These are phyloP conservation scores for Pempheris klunzingeri DNA, from an alignment of 2,797 vertebrate species.

Conservation along the genomic window DNA sequence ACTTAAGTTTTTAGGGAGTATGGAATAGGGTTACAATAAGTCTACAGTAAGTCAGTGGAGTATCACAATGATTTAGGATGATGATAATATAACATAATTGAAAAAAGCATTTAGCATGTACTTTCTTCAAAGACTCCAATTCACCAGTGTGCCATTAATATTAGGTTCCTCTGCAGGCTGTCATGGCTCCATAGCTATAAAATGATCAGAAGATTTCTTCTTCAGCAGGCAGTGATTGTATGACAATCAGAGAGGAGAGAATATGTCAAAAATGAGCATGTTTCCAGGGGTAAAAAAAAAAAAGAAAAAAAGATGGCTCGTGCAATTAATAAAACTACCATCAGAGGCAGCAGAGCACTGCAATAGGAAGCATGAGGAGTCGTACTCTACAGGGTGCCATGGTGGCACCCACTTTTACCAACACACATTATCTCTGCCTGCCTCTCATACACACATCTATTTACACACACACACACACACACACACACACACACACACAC, in stretches of 20 bases:
- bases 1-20: background rate
- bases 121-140: background rate
- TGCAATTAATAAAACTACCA: conserved; percentile 51
- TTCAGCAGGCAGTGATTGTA: conserved; percentile 5
- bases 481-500: background rate
- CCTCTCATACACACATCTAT: conserved; percentile 38
- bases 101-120: background rate
- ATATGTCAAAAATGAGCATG: background rate
- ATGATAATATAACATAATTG: background rate
- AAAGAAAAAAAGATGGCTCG: background rate
- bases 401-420: conserved; percentile 43
- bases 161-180: background rate
- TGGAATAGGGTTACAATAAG: background rate
- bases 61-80: background rate
- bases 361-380: background rate
- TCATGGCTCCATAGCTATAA: background rate
- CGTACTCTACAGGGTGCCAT: conserved; percentile 31
- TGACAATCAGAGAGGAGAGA: background rate
- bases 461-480: conserved; percentile 29
- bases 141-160: background rate
- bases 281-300: conserved; percentile 11
- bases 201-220: background rate
- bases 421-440: conserved; percentile 51
- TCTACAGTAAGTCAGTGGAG: background rate
- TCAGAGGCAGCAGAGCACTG: conserved; percentile 65